Percentiles rank a stretch among this genome's conserved stretches.
These are phyloP conservation scores for Nothoprocta pentlandii DNA, from an alignment of 2,113 vertebrate species.

Conservation along the genomic window DNA sequence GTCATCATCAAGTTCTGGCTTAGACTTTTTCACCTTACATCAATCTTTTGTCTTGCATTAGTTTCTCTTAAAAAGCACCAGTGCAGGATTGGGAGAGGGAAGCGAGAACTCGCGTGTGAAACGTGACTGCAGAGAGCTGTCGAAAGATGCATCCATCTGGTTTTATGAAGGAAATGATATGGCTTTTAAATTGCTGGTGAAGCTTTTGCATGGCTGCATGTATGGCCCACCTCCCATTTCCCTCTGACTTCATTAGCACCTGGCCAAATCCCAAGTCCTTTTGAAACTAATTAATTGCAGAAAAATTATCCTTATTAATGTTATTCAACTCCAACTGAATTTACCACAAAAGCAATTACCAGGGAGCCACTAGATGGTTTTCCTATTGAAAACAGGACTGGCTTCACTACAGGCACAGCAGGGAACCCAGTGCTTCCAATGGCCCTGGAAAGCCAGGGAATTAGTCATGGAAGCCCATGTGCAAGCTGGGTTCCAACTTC, in stretches of 20 bases:
- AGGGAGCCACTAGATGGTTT: neutral
- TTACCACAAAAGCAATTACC: conserved; percentile 15
- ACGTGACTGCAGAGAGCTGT: neutral
- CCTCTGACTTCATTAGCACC: neutral
- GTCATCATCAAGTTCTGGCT: neutral
- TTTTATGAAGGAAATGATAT: neutral
- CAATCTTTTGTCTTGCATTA: neutral
- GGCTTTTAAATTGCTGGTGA: neutral
- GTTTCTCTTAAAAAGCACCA: neutral
- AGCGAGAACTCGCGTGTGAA: neutral
- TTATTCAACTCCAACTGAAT: neutral
- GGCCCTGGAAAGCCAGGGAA: neutral
- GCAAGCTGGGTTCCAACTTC: neutral
- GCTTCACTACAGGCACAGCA: neutral
- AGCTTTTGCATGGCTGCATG: neutral
- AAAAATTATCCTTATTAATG: neutral
- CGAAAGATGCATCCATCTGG: neutral
- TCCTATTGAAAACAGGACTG: neutral
- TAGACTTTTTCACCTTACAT: neutral
- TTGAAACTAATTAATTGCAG: conserved; percentile 13
- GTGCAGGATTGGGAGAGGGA: neutral
- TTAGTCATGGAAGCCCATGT: neutral
- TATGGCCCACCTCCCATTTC: neutral
- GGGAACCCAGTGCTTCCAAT: neutral
- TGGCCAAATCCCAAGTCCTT: neutral